phyloP scores from a whole-genome alignment of 2,888 invertebrate species.

The Adineta ricciae region DNA sequence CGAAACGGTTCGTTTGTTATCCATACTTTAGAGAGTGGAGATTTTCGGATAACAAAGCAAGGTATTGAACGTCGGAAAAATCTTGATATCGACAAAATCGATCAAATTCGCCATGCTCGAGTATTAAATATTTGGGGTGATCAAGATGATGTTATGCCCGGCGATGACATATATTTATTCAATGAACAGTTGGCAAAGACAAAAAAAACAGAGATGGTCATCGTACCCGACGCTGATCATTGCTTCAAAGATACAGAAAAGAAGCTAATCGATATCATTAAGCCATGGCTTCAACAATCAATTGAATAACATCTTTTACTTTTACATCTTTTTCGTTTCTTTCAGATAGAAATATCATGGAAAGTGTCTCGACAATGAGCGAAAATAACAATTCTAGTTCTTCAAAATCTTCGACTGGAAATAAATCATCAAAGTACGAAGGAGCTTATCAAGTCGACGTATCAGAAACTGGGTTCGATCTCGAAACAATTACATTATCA shows the following conservation, averaged over 20 bases:
- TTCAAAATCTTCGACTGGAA: neutral
- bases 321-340: neutral
- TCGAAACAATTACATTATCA: slow-evolving; percentile 80
- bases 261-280: neutral
- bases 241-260: neutral
- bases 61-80: neutral
- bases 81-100: neutral
- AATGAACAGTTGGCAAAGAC: neutral
- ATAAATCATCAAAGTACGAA: neutral
- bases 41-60: neutral
- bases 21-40: neutral
- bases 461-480: slow-evolving; percentile 54
- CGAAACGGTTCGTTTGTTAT: neutral
- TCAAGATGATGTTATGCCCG: neutral
- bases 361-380: neutral
- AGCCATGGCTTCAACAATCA: neutral
- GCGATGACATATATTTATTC: neutral
- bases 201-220: neutral
- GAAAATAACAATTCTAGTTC: neutral
- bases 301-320: neutral
- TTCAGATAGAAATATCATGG: neutral
- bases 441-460: slow-evolving; percentile 26
- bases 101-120: neutral
- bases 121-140: slow-evolving; percentile 15
- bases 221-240: neutral